A percentile compares a stretch with the other conserved stretches of the same genome.
These are phyloP conservation scores for Forbesichthys papilliferus DNA, from an alignment of 2,113 vertebrate genomes.

Conservation along the genomic window DNA sequence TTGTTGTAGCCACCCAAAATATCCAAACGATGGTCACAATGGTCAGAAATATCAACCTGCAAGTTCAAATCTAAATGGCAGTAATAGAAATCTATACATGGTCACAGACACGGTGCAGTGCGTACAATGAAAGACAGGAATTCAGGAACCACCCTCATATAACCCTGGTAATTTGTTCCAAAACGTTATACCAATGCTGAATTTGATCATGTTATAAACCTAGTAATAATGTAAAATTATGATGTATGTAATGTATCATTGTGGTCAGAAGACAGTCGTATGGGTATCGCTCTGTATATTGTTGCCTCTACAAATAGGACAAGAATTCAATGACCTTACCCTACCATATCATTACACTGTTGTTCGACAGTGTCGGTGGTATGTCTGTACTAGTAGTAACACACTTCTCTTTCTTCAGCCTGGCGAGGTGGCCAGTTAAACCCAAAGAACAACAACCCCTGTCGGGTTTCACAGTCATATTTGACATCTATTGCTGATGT, in stretches of 20 bases:
- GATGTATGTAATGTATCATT: slow-evolving; percentile 33
- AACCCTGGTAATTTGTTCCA: slow-evolving; percentile 7
- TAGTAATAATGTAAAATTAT: slow-evolving; percentile 16
- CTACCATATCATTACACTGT: slow-evolving; percentile 45
- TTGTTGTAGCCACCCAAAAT: slow-evolving; percentile 31
- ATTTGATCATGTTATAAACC: slow-evolving; percentile 16
- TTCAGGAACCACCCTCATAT: not conserved
- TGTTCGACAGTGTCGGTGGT: slow-evolving; percentile 35
- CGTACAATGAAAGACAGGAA: not conserved
- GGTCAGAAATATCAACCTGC: slow-evolving; percentile 38
- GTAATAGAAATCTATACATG: not conserved
- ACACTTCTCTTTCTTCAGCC: slow-evolving; percentile 43
- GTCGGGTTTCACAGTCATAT: slow-evolving; percentile 50
- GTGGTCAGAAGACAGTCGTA: slow-evolving; percentile 33
- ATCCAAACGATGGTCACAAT: slow-evolving; percentile 13
- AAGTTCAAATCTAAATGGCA: slow-evolving; percentile 7
- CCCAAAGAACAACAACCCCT: slow-evolving; percentile 66
- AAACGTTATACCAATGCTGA: slow-evolving; percentile 2
- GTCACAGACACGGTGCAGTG: not conserved
- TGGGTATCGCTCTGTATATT: slow-evolving; percentile 32
- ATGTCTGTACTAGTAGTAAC: slow-evolving; percentile 28
- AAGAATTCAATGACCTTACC: slow-evolving; percentile 45
- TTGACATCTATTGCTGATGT: slow-evolving; percentile 68
- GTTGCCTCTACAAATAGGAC: slow-evolving; percentile 62
- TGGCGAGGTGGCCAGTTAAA: slow-evolving; percentile 72